Conservation (phyloP, 2,113 vertebrate species). For the Naja naja region DNA sequence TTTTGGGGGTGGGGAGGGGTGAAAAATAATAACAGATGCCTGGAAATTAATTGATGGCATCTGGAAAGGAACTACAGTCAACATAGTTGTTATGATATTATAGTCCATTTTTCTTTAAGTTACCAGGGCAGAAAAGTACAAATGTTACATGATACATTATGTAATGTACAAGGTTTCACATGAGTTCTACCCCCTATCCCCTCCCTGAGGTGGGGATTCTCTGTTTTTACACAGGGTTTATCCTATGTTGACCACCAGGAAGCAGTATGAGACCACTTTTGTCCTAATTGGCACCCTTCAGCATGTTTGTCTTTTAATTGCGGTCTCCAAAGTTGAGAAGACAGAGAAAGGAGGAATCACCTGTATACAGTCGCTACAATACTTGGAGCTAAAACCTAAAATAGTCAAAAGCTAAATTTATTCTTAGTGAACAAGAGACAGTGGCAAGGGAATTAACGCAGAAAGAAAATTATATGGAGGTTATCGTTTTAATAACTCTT, state of each 20-base stretch:
- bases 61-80: not conserved
- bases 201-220: not conserved
- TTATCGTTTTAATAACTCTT: not conserved
- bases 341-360: not conserved
- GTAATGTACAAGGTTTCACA: not conserved
- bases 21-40: not conserved
- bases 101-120: not conserved
- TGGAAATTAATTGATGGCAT: not conserved
- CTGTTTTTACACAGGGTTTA: not conserved
- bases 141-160: not conserved
- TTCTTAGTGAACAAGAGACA: not conserved
- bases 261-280: not conserved
- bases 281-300: not conserved
- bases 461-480: not conserved
- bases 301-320: not conserved
- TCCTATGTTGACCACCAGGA: not conserved
- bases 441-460: not conserved
- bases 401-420: not conserved
- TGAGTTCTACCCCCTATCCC: not conserved
- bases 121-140: not conserved
- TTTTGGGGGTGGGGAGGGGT: not conserved
- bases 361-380: not conserved
- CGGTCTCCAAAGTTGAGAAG: not conserved
- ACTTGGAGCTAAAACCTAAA: not conserved
- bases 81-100: not conserved